Evolutionary conservation across 1,140 invertebrate genomes (phyloP).

Genomic region (Pseudomyrmex gracilis): DNA sequence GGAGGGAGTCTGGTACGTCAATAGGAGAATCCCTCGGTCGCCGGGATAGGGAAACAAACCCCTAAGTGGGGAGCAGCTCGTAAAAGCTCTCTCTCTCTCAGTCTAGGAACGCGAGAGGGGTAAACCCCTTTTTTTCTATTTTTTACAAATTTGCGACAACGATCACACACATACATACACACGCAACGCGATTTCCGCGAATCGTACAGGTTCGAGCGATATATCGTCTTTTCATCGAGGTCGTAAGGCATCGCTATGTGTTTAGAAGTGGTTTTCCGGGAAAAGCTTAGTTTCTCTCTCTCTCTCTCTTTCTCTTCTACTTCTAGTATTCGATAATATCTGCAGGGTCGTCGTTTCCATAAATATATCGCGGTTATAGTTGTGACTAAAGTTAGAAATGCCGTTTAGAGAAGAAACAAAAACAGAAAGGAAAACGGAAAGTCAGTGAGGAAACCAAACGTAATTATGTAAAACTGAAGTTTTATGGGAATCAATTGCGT

Average conservation of each 20-base stretch:
- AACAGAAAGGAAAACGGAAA: neutral
- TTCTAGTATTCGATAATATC: neutral
- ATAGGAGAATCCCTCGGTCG: slow-evolving; percentile 48
- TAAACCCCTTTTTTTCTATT: neutral
- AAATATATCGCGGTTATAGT: neutral
- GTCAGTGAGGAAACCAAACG: too few species aligned
- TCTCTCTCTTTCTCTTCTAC: too few species aligned
- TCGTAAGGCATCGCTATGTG: neutral
- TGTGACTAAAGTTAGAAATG: neutral
- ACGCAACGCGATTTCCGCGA: slow-evolving; percentile 21
- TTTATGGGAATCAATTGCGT: neutral
- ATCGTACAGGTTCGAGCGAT: neutral
- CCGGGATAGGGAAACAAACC: slow-evolving; percentile 29
- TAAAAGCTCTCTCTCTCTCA: slow-evolving; percentile 52
- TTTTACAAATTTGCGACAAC: slow-evolving; percentile 32
- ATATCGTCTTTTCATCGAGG: neutral
- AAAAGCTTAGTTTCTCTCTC: neutral
- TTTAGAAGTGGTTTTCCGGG: neutral
- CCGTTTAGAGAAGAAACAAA: neutral
- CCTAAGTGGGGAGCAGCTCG: slow-evolving; percentile 42
- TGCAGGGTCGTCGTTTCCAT: neutral
- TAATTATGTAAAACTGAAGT: neutral
- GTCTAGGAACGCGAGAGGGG: slow-evolving; percentile 19
- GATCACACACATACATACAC: too few species aligned
- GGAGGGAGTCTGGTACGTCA: slow-evolving; percentile 37